Conservation (phyloP, 2,888 invertebrate genomes). For the Volucella inflata region DNA sequence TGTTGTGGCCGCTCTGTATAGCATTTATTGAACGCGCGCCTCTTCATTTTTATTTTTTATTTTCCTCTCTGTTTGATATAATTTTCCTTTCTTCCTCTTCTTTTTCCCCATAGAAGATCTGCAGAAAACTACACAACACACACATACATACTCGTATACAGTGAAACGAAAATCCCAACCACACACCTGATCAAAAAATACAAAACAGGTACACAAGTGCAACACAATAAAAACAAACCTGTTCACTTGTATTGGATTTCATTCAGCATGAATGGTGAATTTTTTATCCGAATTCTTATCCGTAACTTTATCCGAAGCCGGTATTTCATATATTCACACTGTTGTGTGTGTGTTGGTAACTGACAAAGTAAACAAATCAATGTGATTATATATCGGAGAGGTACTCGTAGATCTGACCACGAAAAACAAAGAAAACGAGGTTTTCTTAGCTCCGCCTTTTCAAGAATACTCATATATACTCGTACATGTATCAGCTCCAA, state of each 20-base stretch:
- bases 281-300: conserved; percentile 69
- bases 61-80: conserved; percentile 37
- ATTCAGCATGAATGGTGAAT: conserved; percentile 64
- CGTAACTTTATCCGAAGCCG: conserved; percentile 68
- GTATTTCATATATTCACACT: conserved; percentile 34
- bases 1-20: conserved; percentile 24
- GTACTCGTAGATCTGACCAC: conserved; percentile 13
- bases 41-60: conserved; percentile 54
- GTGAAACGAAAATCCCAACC: conserved; percentile 58
- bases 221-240: conserved; percentile 55
- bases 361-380: conserved; percentile 71
- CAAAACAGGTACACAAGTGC: conserved; percentile 56
- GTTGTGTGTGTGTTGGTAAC: conserved; percentile 9
- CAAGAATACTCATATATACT: conserved; percentile 7
- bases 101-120: conserved; percentile 52
- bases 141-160: no score
- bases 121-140: neutral
- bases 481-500: conserved; percentile 28
- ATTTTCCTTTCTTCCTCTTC: neutral
- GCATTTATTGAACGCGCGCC: conserved; percentile 71
- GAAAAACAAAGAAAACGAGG: conserved; percentile 46
- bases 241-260: conserved; percentile 69
- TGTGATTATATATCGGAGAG: conserved; percentile 53
- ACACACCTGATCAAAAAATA: conserved; percentile 62
- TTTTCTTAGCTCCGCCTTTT: conserved; percentile 63